Evolutionary conservation across 2,113 vertebrate genomes (phyloP).

Genomic region (Monarcha castaneiventris): DNA sequence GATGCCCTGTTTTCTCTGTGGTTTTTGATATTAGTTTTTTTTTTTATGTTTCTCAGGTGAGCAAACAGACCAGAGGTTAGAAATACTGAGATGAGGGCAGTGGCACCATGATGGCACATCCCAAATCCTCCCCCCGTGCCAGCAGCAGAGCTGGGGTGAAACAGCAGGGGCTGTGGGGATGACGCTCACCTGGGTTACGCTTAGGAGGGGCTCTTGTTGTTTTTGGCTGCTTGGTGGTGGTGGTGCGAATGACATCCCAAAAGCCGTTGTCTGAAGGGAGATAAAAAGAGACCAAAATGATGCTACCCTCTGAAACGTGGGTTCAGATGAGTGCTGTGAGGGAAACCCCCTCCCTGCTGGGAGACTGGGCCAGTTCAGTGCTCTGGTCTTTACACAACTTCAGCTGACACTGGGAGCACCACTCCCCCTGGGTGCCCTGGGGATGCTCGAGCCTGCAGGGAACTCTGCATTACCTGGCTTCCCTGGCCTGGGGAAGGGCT

Average conservation of each 20-base stretch:
- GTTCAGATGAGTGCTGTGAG: rapidly evolving
- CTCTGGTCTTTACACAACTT: not conserved
- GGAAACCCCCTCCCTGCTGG: not conserved
- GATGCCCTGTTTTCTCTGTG: not conserved
- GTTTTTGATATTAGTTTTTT: not conserved
- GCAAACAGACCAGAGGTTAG: not conserved
- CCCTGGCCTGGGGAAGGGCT: conserved; percentile 25
- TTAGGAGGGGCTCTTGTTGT: conserved; percentile 52
- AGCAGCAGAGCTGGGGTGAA: not conserved
- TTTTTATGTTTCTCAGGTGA: not conserved
- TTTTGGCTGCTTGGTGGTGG: conserved; percentile 67
- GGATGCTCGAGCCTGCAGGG: rapidly evolving
- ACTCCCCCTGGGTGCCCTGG: rapidly evolving
- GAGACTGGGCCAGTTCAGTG: not conserved
- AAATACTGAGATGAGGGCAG: rapidly evolving
- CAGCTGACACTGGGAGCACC: not conserved
- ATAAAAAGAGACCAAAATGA: not conserved
- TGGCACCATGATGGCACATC: not conserved
- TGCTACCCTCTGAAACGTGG: rapidly evolving
- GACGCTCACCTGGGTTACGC: conserved; percentile 27
- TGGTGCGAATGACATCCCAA: conserved; percentile 54
- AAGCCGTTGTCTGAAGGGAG: not conserved
- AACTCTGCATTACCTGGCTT: conserved; percentile 20
- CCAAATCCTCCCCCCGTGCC: not conserved
- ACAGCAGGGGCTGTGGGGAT: not conserved